phyloP scores from a whole-genome alignment of 1,140 invertebrate genomes.

The Cyphomyrmex costatus region DNA sequence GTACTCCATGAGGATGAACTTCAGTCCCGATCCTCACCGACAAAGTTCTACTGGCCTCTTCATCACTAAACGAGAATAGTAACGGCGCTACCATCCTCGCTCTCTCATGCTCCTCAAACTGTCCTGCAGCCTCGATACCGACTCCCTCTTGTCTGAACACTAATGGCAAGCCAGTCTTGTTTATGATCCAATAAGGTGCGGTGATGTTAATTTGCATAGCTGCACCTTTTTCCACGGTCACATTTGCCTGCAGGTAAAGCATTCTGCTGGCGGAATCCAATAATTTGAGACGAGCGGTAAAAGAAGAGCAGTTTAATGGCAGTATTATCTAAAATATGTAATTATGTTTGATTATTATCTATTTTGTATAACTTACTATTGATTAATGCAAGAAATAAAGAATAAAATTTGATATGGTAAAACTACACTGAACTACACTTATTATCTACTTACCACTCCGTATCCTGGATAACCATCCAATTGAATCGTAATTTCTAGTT shows the following conservation, averaged over 20 bases:
- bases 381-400: not conserved
- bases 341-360: not conserved
- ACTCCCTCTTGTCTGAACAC: slow-evolving; percentile 97
- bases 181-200: slow-evolving; percentile 98
- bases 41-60: slow-evolving; percentile 90
- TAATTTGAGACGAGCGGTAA: slow-evolving; percentile 87
- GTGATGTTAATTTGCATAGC: slow-evolving; percentile 91
- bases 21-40: slow-evolving; percentile 91
- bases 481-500: slow-evolving; percentile 91
- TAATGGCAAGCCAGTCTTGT: slow-evolving; percentile 97
- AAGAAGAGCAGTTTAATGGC: slow-evolving; percentile 86
- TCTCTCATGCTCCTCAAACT: slow-evolving; percentile 97
- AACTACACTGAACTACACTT: not conserved
- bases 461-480: slow-evolving; percentile 94
- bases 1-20: slow-evolving; percentile 89
- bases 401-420: not conserved
- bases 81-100: slow-evolving; percentile 97
- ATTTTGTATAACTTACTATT: not conserved
- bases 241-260: slow-evolving; percentile 91
- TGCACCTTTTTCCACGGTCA: slow-evolving; percentile 86
- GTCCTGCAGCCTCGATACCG: slow-evolving; percentile 93
- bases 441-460: slow-evolving; percentile 86
- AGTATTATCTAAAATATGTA: slow-evolving; percentile 77
- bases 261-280: slow-evolving; percentile 91
- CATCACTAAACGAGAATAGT: slow-evolving; percentile 97